These are phyloP conservation scores for Ecliptopera silaceata DNA, from an alignment of 2,888 invertebrate species.

Conservation along the genomic window DNA sequence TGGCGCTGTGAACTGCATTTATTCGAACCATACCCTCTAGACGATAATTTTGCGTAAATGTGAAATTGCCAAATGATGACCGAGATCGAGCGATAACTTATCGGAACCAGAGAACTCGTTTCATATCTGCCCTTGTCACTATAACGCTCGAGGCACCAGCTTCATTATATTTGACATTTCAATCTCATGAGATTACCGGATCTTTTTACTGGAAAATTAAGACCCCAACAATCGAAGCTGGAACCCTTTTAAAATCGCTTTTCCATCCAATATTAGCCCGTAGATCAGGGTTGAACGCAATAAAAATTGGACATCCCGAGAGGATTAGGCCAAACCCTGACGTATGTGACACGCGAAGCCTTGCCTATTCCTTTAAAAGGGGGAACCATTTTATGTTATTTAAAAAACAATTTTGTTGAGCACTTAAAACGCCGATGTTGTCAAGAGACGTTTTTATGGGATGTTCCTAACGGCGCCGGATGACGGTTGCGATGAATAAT, in stretches of 20 bases:
- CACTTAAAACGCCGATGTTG: conserved; percentile 53
- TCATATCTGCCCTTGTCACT: conserved; percentile 40
- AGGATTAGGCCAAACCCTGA: conserved; percentile 79
- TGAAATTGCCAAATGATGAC: conserved; percentile 64
- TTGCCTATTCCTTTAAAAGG: conserved; percentile 63
- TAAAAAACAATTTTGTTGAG: conserved; percentile 71
- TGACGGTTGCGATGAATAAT: conserved; percentile 54
- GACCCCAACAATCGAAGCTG: conserved; percentile 48
- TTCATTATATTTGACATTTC: conserved; percentile 31
- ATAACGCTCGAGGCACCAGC: conserved; percentile 45
- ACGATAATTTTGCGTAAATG: conserved; percentile 65
- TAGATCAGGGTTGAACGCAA: conserved; percentile 76
- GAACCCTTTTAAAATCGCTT: conserved; percentile 60
- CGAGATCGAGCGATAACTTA: conserved; percentile 58
- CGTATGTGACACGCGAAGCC: conserved; percentile 77
- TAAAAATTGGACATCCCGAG: conserved; percentile 76
- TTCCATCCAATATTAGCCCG: conserved; percentile 70
- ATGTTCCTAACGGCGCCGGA: conserved; percentile 45
- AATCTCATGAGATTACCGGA: conserved; percentile 30
- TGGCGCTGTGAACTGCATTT: conserved; percentile 53
- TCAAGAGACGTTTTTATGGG: conserved; percentile 47
- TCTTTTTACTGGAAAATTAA: conserved; percentile 35
- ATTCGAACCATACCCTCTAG: conserved; percentile 52
- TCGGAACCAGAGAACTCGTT: conserved; percentile 50
- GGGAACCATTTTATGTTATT: conserved; percentile 60